A percentile compares a stretch with the other conserved stretches of the same genome.
Conservation (phyloP, 2,113 vertebrate species). For the Phalacrocorax aristotelis region DNA sequence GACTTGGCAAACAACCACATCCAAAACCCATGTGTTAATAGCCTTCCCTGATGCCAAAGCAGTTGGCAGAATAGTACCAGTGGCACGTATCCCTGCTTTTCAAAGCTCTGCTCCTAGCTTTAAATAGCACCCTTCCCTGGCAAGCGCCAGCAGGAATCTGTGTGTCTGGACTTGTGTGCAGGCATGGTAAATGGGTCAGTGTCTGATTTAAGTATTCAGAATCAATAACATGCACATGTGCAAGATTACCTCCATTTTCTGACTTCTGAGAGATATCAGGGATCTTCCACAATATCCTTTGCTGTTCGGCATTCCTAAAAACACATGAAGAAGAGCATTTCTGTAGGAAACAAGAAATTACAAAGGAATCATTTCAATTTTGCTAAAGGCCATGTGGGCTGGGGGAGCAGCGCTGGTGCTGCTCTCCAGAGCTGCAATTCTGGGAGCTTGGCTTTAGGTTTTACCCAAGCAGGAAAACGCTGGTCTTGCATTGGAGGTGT, state of each 20-base stretch:
- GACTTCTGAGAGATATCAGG: slow-evolving; percentile 98
- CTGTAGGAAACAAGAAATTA: background rate
- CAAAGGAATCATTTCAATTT: background rate
- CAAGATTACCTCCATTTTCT: slow-evolving; percentile 91
- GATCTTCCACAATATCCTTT: slow-evolving; percentile 98
- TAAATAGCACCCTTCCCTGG: background rate
- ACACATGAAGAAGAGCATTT: background rate
- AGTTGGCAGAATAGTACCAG: background rate
- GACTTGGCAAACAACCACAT: rapidly evolving
- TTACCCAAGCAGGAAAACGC: background rate
- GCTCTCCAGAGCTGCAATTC: background rate
- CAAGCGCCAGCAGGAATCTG: background rate
- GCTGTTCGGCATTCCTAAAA: slow-evolving; percentile 92
- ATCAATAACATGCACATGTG: background rate
- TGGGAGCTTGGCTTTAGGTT: background rate
- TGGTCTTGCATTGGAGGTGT: background rate
- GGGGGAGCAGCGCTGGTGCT: rapidly evolving
- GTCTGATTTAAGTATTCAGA: background rate
- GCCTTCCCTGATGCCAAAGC: rapidly evolving
- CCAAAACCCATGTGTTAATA: rapidly evolving
- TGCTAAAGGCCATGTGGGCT: background rate
- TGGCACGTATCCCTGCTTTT: background rate
- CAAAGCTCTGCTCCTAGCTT: background rate
- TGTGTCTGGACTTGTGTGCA: background rate
- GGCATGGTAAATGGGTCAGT: rapidly evolving